A percentile compares a stretch with the other conserved stretches of the same genome.
These are phyloP conservation scores for Criorhina ranunculi DNA, from an alignment of 2,888 invertebrate genomes.

Conservation along the genomic window DNA sequence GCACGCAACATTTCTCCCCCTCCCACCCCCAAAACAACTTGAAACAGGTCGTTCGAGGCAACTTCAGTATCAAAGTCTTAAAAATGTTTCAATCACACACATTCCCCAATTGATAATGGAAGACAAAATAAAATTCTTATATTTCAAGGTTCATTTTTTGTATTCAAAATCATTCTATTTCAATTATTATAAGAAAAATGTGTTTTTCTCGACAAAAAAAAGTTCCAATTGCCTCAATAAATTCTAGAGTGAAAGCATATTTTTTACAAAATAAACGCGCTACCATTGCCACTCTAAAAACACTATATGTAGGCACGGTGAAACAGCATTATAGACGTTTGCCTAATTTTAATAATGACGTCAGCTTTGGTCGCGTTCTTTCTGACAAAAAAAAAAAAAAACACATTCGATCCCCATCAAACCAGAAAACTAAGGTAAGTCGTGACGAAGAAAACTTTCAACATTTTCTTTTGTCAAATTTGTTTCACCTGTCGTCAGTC, in stretches of 20 bases:
- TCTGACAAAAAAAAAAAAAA: slow-evolving; percentile 7
- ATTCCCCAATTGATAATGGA: too few relatives aligned
- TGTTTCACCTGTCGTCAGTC: slow-evolving; percentile 40
- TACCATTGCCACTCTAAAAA: slow-evolving; percentile 20
- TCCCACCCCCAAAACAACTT: too few relatives aligned
- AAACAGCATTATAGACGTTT: slow-evolving; percentile 5
- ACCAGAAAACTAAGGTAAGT: too few relatives aligned
- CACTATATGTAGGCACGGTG: not conserved
- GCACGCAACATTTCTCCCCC: too few relatives aligned
- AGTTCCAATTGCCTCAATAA: slow-evolving; percentile 29
- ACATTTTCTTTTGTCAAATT: not conserved
- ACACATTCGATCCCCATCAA: not conserved
- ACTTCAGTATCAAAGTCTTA: too few relatives aligned
- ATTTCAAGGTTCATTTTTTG: too few relatives aligned
- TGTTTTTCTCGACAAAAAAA: not conserved
- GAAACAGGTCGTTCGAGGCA: too few relatives aligned
- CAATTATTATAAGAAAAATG: slow-evolving; percentile 1
- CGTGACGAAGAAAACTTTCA: too few relatives aligned
- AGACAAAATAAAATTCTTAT: too few relatives aligned
- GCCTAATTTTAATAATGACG: slow-evolving; percentile 75
- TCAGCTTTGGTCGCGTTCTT: slow-evolving; percentile 57
- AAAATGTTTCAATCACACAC: too few relatives aligned
- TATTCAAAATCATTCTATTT: too few relatives aligned
- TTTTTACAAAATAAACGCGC: slow-evolving; percentile 46
- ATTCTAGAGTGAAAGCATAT: slow-evolving; percentile 35